Evolutionary conservation across 2,888 invertebrate species (phyloP).

Genomic region (Tethea ocularis): DNA sequence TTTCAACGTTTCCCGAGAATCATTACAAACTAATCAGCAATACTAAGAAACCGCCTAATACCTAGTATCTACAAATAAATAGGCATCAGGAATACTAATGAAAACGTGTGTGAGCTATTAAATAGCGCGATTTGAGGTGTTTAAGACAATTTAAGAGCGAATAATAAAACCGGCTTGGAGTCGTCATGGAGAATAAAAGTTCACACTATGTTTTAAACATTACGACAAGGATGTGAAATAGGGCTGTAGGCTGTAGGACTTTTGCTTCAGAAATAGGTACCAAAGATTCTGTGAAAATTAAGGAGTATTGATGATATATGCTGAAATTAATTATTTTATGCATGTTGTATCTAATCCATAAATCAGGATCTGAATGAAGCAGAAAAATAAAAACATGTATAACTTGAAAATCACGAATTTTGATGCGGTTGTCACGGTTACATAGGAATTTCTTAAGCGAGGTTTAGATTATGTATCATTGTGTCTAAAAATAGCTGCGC

Average conservation of each 20-base stretch:
- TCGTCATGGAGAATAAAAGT: background rate
- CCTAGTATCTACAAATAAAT: slow-evolving; percentile 5
- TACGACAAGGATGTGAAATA: background rate
- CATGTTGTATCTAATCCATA: no score
- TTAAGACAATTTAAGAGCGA: background rate
- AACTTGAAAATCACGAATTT: no score
- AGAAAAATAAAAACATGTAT: no score
- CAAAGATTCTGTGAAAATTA: no score
- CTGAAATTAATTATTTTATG: no score
- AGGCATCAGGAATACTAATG: background rate
- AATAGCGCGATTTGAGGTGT: slow-evolving; percentile 1
- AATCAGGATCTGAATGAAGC: no score
- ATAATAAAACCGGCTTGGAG: background rate
- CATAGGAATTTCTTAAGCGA: no score
- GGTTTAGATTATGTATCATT: no score
- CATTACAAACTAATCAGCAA: background rate
- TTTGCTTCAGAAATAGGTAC: no score
- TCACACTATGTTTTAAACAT: slow-evolving; percentile 1
- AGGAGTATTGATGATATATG: no score
- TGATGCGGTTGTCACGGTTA: no score
- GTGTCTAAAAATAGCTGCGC: no score
- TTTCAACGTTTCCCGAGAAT: background rate
- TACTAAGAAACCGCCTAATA: background rate
- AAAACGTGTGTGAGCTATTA: background rate
- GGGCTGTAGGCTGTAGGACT: background rate